These are phyloP conservation scores for Magallana angulata DNA, from an alignment of 1,140 invertebrate species.

Conservation along the genomic window DNA sequence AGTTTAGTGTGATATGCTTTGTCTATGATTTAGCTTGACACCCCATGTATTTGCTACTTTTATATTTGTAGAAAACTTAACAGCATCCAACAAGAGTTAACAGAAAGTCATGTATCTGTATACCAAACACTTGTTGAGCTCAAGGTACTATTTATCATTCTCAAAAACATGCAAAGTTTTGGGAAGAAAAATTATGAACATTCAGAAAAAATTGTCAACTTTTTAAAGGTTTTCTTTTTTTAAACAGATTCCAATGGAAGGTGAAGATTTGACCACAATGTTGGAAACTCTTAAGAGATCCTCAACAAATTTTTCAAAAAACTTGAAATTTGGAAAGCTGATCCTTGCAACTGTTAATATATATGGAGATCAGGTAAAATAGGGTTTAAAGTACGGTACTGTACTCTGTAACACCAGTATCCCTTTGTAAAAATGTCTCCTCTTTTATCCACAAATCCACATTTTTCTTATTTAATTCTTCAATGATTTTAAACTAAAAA, in stretches of 20 bases:
- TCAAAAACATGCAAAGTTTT: background rate
- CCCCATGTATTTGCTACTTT: background rate
- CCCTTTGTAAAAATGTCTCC: background rate
- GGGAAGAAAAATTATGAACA: background rate
- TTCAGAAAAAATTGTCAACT: background rate
- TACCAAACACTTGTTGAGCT: conserved; percentile 9
- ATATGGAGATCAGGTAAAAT: conserved; percentile 42
- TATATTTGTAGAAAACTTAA: background rate
- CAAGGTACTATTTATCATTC: background rate
- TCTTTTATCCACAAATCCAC: background rate
- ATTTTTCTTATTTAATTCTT: too few relatives aligned
- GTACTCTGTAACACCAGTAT: background rate
- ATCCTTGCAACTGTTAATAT: conserved; percentile 34
- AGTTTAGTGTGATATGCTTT: background rate
- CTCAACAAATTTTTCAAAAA: conserved; percentile 19
- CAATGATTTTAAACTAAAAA: too few relatives aligned
- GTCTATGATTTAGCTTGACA: background rate
- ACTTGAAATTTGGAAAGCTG: conserved; percentile 45
- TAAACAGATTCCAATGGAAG: background rate
- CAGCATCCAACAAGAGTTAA: background rate
- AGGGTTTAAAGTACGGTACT: background rate
- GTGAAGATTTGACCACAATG: background rate
- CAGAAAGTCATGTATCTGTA: background rate
- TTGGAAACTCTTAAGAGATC: conserved; percentile 20
- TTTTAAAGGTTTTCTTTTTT: background rate